Evolutionary conservation across 35 echinoderm and acorn worm genomes (phyloP).

Genomic region (Hemicentrotus pulcherrimus): DNA sequence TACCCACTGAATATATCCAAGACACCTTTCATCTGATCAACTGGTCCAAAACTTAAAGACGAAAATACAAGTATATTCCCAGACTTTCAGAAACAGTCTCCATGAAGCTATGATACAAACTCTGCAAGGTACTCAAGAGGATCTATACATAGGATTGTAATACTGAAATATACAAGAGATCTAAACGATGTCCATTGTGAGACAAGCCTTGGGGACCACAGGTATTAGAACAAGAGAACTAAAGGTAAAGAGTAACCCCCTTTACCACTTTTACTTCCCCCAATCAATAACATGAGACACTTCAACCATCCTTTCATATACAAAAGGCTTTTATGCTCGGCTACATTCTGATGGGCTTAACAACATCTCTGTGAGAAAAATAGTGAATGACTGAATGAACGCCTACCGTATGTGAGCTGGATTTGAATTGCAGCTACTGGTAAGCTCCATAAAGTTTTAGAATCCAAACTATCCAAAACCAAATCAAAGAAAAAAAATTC

Average conservation of each 20-base stretch:
- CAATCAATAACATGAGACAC: not conserved
- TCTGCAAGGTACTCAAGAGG: not conserved
- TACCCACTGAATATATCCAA: conserved; percentile 1
- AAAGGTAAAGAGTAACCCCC: not conserved
- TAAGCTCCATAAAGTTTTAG: too few relatives aligned
- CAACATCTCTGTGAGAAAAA: not conserved
- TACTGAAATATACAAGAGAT: too few relatives aligned
- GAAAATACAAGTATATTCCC: not conserved
- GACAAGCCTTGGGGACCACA: not conserved
- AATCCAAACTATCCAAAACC: too few relatives aligned
- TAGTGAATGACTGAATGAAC: not conserved
- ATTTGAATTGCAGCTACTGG: too few relatives aligned
- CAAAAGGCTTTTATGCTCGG: not conserved
- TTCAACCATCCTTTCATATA: not conserved
- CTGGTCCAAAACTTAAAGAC: not conserved
- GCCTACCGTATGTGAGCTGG: not conserved
- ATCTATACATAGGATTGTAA: not conserved
- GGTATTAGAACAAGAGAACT: not conserved
- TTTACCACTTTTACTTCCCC: not conserved
- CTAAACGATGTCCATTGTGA: too few relatives aligned
- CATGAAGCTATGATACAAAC: not conserved
- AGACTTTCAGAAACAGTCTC: not conserved
- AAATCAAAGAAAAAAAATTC: too few relatives aligned
- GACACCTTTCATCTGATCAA: not conserved
- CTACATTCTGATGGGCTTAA: not conserved